These are phyloP conservation scores for Cheirogaleus major DNA, from an alignment of 2,797 vertebrate species.

Conservation along the genomic window DNA sequence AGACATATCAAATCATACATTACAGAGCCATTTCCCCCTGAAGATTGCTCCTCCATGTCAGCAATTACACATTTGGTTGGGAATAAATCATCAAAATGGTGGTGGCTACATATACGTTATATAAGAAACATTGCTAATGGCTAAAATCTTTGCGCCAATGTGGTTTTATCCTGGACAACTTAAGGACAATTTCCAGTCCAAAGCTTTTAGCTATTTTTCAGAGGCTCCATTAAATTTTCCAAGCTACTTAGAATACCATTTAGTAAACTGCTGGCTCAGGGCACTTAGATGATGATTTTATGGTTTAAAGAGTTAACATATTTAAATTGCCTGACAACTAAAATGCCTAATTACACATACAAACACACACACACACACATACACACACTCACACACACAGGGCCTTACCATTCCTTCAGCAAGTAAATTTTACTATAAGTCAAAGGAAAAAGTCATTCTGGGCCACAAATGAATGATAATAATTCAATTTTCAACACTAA, in stretches of 20 bases:
- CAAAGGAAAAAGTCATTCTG: neutral
- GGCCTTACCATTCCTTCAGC: neutral
- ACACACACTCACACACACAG: neutral
- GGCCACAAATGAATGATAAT: neutral
- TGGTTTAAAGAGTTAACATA: conserved; percentile 56
- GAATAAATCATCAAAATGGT: conserved; percentile 33
- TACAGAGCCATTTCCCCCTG: neutral
- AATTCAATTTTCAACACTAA: neutral
- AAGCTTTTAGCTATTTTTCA: conserved; percentile 60
- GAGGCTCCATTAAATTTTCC: conserved; percentile 36
- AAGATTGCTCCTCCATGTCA: neutral
- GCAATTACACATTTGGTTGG: neutral
- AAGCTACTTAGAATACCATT: conserved; percentile 42
- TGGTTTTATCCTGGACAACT: neutral
- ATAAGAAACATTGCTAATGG: neutral
- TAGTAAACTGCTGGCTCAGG: conserved; percentile 51
- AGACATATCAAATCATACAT: neutral
- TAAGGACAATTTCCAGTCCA: conserved; percentile 39
- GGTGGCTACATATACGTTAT: neutral
- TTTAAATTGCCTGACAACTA: conserved; percentile 13
- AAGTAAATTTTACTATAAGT: neutral
- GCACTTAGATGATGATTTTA: conserved; percentile 34
- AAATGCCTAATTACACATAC: conserved; percentile 33
- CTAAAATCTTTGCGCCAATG: neutral
- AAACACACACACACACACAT: neutral